Evolutionary conservation across 2,888 invertebrate species (phyloP), one percentile per base, ranked within the genome.

Genomic region (Leptinotarsa haldemani): DNA sequence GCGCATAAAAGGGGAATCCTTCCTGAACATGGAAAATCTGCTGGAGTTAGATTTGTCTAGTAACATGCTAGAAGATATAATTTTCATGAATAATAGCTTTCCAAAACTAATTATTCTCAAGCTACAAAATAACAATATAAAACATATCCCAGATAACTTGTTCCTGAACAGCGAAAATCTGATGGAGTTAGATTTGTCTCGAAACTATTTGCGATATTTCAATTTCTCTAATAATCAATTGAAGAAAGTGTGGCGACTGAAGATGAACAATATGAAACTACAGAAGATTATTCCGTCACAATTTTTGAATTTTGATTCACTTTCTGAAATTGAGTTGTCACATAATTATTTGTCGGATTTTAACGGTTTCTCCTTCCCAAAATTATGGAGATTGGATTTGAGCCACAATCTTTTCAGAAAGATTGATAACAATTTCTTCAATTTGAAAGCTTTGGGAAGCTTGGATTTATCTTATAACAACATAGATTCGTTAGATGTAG

Each of bases 401-500:
- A 53, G 53, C 18, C n/a, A 18, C n/a, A 53, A 53, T 18, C 18
- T 15, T 4, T 18, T 53, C 4, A 18, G 0, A 53, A 7, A 18
- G 1, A 53, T 53, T 18, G 18, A 18, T 53, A 53, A 53, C n/a
- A 53, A 53, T 53, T 53, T 53, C 18, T 5, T 3, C n/a, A n/a
- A 53, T 18, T 20, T 53, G 18, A 53, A 53, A n/a, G 53, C 53
- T 53, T 53, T 53, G 53, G 53, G 53, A 53, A 53, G 20, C n/a
- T 53, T 53, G 18, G 53, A 53, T 53, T 53, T 53, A 18, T 53
- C 53, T 9, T 18, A 53, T 20, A 53, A 53, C 7, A 20, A 53
- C 4, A 53, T 53, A 15, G 1, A 53, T 15, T 53, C 18, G n/a
- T 53, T 53, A 0, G 7, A 53, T 18, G 18, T 53, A n/a, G 53